A percentile compares a stretch with the other conserved stretches of the same genome.
phyloP scores from a whole-genome alignment of 2,113 vertebrate genomes.

The Aleadryas rufinucha region DNA sequence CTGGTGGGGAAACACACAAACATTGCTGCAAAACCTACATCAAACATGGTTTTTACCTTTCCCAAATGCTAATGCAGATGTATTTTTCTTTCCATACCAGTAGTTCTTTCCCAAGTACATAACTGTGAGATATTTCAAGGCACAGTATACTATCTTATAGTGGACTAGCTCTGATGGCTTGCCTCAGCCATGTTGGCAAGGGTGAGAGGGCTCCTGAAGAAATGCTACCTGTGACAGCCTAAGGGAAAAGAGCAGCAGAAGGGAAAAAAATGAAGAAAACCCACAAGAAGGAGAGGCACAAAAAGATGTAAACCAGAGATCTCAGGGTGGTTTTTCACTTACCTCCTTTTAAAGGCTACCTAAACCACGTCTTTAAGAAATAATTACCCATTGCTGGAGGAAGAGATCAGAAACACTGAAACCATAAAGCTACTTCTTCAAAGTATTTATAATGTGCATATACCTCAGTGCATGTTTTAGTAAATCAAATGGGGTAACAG shows the following conservation, averaged over 20 bases:
- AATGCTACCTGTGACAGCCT: background rate
- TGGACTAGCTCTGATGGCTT: background rate
- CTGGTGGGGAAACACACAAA: background rate
- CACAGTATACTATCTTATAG: no score
- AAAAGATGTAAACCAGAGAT: background rate
- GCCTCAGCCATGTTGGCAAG: background rate
- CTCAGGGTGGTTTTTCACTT: background rate
- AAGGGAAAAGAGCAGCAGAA: background rate
- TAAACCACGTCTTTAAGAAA: background rate
- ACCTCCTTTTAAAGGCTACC: background rate
- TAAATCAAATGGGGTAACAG: background rate
- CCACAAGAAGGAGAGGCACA: background rate
- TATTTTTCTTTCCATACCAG: background rate
- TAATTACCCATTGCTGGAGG: background rate
- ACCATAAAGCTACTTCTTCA: background rate
- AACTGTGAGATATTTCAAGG: background rate
- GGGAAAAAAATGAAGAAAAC: background rate
- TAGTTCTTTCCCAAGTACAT: background rate
- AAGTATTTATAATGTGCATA: background rate
- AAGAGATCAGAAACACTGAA: background rate
- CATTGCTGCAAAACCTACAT: background rate
- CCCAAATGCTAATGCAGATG: background rate
- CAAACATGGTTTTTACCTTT: background rate
- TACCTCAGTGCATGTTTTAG: background rate
- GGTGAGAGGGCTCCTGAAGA: background rate